A percentile compares a stretch with the other conserved stretches of the same genome.
These are phyloP conservation scores for Eucriotettix oculatus DNA, from an alignment of 2,888 invertebrate species.

Conservation along the genomic window DNA sequence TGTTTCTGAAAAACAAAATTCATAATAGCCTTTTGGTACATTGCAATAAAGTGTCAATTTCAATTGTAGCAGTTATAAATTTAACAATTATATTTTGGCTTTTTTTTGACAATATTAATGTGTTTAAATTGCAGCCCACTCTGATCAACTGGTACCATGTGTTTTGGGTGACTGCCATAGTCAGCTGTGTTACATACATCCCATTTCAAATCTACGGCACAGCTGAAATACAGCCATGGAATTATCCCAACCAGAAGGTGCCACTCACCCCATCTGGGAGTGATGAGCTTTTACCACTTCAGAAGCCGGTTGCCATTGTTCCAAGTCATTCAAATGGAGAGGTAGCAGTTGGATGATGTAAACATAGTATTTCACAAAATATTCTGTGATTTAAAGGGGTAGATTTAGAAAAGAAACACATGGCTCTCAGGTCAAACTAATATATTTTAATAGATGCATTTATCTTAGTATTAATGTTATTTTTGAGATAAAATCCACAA, in stretches of 20 bases:
- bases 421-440: no score
- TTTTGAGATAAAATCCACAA: no score
- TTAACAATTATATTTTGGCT: neutral
- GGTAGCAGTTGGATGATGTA: no score
- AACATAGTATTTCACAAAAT: no score
- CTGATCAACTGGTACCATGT: conserved; percentile 43
- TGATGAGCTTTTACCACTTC: neutral
- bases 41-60: neutral
- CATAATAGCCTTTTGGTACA: no score
- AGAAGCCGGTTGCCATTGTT: no score
- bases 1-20: neutral
- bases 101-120: neutral
- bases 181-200: conserved; percentile 42
- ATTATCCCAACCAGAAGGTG: conserved; percentile 17
- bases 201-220: conserved; percentile 51
- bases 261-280: conserved; percentile 3
- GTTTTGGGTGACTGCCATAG: conserved; percentile 42
- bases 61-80: conserved; percentile 1
- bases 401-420: no score
- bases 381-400: no score
- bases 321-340: no score
- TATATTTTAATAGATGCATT: no score
- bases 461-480: no score
- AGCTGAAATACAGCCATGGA: conserved; percentile 30
- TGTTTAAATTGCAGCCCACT: conserved; percentile 22